These are phyloP conservation scores for Polia nebulosa DNA, from an alignment of 2,888 invertebrate species.

Conservation along the genomic window DNA sequence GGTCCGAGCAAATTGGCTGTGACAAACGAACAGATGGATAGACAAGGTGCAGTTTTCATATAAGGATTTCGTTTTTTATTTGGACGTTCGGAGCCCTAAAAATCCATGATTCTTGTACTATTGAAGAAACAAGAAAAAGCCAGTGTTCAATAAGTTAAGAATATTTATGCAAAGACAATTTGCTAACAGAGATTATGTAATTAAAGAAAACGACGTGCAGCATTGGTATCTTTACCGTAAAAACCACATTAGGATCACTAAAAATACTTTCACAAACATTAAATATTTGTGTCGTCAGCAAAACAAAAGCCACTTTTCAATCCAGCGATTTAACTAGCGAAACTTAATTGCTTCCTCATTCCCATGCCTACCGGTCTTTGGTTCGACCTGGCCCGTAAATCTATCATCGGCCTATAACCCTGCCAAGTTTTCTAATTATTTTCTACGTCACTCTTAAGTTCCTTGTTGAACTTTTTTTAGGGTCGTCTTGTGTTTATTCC, in stretches of 20 bases:
- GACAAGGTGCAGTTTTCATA: too few species aligned
- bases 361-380: constrained; percentile 47
- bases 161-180: too few species aligned
- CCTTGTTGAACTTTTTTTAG: not conserved
- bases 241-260: not conserved
- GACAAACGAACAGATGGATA: too few species aligned
- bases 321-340: constrained; percentile 29
- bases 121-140: too few species aligned
- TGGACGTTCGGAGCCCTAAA: too few species aligned
- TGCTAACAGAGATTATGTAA: too few species aligned
- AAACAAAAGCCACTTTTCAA: constrained; percentile 45
- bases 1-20: too few species aligned
- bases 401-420: constrained; percentile 50
- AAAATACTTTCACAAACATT: constrained; percentile 9
- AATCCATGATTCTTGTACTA: too few species aligned
- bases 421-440: constrained; percentile 58
- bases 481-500: not conserved
- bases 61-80: too few species aligned
- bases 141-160: too few species aligned
- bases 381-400: constrained; percentile 50
- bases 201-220: too few species aligned
- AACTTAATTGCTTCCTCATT: constrained; percentile 63
- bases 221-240: too few species aligned
- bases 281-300: constrained; percentile 20
- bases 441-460: constrained; percentile 39